Conservation (phyloP, 2,113 vertebrate genomes). For the Zapornia atra region DNA sequence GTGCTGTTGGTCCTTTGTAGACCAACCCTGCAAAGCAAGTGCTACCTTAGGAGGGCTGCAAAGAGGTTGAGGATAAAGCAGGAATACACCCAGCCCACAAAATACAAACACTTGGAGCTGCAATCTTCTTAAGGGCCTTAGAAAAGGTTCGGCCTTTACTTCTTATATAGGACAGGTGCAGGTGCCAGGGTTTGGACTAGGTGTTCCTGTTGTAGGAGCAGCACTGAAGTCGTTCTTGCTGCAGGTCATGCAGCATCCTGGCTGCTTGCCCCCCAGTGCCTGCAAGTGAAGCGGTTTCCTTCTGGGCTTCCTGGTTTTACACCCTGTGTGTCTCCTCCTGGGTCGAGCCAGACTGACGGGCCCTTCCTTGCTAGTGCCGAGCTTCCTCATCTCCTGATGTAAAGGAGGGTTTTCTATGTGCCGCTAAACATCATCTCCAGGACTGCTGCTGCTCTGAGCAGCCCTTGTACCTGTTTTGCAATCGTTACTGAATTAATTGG, state of each 20-base stretch:
- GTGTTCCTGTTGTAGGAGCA: not conserved
- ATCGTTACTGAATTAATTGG: not conserved
- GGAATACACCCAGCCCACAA: not conserved
- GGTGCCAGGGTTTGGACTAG: not conserved
- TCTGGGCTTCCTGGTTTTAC: not conserved
- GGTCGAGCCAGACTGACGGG: not conserved
- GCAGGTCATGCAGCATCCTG: not conserved
- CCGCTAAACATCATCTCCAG: not conserved
- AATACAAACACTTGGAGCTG: not conserved
- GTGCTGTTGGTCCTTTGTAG: not conserved
- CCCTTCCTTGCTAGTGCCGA: not conserved
- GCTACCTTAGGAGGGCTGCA: not conserved
- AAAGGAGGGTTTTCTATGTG: not conserved
- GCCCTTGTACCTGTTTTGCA: not conserved
- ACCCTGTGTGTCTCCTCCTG: not conserved
- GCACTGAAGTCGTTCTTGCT: not conserved
- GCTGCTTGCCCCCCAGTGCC: not conserved
- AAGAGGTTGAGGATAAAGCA: not conserved
- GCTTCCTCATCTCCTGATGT: not conserved
- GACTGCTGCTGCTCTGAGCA: not conserved
- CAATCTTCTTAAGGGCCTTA: not conserved
- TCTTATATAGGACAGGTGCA: not conserved
- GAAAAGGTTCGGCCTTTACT: not conserved
- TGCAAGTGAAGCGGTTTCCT: not conserved
- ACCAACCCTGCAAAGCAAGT: not conserved